Conservation (phyloP, 2,888 invertebrate genomes). For the Lasius fuliginosus region DNA sequence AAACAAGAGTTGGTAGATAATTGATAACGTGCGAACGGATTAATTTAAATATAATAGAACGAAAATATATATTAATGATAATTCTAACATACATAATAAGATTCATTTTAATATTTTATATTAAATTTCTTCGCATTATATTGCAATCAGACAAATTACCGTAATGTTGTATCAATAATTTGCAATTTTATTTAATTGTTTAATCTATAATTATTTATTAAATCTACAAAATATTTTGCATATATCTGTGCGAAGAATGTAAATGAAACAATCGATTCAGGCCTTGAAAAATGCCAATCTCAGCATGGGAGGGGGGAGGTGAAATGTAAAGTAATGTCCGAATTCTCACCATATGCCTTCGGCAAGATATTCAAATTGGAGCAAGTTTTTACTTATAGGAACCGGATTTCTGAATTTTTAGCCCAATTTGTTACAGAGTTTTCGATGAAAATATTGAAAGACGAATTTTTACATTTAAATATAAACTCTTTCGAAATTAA, state of each 20-base stretch:
- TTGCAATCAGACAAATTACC: neutral
- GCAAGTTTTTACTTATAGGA: neutral
- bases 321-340: neutral
- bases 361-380: neutral
- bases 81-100: neutral
- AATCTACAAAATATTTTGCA: neutral
- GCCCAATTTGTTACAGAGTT: neutral
- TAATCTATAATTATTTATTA: neutral
- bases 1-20: neutral
- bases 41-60: neutral
- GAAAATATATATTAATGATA: neutral
- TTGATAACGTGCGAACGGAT: neutral
- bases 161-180: neutral
- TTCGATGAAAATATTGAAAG: neutral
- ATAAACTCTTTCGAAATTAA: neutral
- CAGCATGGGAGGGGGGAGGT: neutral
- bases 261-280: neutral
- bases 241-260: neutral
- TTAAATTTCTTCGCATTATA: neutral
- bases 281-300: neutral
- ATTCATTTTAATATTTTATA: neutral
- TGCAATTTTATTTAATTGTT: neutral
- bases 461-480: neutral
- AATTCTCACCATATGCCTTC: neutral
- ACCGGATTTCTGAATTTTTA: neutral